A percentile compares a stretch with the other conserved stretches of the same genome.
phyloP scores from a whole-genome alignment of 1,140 invertebrate species.

The Eciton burchellii region DNA sequence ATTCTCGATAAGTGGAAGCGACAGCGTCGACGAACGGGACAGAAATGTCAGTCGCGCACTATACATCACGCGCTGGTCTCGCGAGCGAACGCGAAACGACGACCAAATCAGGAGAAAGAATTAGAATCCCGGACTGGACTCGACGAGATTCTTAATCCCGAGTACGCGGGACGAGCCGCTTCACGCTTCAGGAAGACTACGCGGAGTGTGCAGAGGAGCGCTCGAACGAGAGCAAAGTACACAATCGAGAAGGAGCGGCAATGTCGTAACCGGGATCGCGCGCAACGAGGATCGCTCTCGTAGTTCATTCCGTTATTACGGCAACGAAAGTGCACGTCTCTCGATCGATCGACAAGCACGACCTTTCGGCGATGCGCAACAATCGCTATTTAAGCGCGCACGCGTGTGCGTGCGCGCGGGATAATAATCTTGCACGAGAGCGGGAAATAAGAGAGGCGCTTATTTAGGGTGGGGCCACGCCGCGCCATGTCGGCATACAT shows the following conservation, averaged over 20 bases:
- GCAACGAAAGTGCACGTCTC: slow-evolving; percentile 58
- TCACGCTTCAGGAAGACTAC: slow-evolving; percentile 11
- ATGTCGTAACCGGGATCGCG: slow-evolving; percentile 31
- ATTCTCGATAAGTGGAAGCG: not conserved
- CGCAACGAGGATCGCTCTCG: slow-evolving; percentile 17
- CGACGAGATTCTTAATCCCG: not conserved
- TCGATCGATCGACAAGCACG: slow-evolving; percentile 57
- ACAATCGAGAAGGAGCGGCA: slow-evolving; percentile 23
- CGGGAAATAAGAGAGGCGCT: slow-evolving; percentile 57
- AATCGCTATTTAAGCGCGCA: slow-evolving; percentile 55
- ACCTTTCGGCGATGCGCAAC: slow-evolving; percentile 57
- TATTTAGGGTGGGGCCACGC: slow-evolving; percentile 52
- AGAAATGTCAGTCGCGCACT: slow-evolving; percentile 1
- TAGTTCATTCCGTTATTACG: slow-evolving; percentile 55
- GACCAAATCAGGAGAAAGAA: too few relatives aligned
- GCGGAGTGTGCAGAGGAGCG: not conserved
- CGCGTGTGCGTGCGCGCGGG: slow-evolving; percentile 17
- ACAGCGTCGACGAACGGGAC: not conserved
- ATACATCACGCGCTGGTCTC: not conserved
- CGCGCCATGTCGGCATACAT: slow-evolving; percentile 3
- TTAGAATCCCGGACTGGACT: not conserved
- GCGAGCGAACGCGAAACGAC: not conserved
- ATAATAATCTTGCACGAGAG: slow-evolving; percentile 66
- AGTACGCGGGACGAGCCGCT: not conserved
- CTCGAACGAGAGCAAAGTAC: not conserved